phyloP scores from a whole-genome alignment of 2,888 invertebrate genomes.

The Catonia carolina region DNA sequence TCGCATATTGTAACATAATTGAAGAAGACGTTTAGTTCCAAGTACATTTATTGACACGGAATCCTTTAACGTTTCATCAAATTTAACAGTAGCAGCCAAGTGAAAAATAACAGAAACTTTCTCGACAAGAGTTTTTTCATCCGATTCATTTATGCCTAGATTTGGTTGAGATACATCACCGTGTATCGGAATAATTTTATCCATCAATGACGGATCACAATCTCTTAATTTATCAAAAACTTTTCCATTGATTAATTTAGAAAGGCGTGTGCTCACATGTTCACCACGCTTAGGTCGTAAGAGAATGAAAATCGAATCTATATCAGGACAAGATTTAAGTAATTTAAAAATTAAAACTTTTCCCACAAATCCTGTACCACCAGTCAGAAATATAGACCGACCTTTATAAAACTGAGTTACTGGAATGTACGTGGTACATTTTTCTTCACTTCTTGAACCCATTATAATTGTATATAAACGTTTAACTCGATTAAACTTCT shows the following conservation, averaged over 20 bases:
- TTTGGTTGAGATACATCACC: constrained; percentile 7
- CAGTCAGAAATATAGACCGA: constrained; percentile 10
- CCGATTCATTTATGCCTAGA: neutral
- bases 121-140: neutral
- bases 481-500: too few relatives aligned
- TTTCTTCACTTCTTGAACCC: too few relatives aligned
- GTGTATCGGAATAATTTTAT: constrained; percentile 9
- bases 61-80: constrained; percentile 14
- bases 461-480: too few relatives aligned
- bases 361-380: constrained; percentile 15
- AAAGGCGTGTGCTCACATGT: neutral
- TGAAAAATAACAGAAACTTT: constrained; percentile 9
- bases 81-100: constrained; percentile 13
- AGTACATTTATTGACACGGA: constrained; percentile 12
- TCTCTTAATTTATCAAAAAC: neutral
- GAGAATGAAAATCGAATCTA: constrained; percentile 1
- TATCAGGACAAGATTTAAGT: constrained; percentile 6
- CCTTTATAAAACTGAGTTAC: neutral
- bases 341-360: constrained; percentile 12
- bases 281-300: neutral
- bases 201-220: neutral
- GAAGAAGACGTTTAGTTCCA: constrained; percentile 11
- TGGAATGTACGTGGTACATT: too few relatives aligned
- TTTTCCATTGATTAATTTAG: neutral
- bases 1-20: constrained; percentile 9